These are phyloP conservation scores for Lamprologus sp. DNA, from an alignment of 2,113 vertebrate genomes.

Conservation along the genomic window DNA sequence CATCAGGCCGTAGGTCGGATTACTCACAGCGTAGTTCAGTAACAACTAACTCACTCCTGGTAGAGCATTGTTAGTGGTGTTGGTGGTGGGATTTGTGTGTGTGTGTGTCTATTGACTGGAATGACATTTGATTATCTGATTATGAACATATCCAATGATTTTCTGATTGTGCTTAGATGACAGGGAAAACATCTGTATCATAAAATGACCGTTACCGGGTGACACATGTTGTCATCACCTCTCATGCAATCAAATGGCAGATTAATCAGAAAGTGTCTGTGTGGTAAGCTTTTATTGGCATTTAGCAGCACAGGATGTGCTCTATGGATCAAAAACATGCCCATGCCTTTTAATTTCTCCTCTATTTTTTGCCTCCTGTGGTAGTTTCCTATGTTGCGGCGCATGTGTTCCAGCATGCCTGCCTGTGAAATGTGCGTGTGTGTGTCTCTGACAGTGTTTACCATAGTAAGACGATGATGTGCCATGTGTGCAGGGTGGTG, in stretches of 20 bases:
- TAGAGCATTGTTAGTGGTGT: constrained; percentile 14
- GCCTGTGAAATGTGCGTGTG: neutral
- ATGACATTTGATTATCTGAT: neutral
- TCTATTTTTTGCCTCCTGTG: neutral
- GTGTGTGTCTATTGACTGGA: neutral
- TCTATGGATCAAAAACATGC: neutral
- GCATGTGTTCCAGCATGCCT: neutral
- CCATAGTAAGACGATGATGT: constrained; percentile 20
- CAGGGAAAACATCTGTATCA: constrained; percentile 57
- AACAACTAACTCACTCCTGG: constrained; percentile 65
- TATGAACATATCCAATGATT: neutral
- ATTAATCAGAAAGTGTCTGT: neutral
- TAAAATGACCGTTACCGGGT: constrained; percentile 5
- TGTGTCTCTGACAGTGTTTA: neutral
- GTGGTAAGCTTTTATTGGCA: neutral
- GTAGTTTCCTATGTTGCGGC: neutral
- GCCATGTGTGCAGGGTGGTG: constrained; percentile 30
- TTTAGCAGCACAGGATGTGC: neutral
- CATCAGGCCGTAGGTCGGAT: constrained; percentile 21
- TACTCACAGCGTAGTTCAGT: constrained; percentile 59
- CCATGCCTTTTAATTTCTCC: neutral
- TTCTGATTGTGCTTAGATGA: neutral
- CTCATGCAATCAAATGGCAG: neutral
- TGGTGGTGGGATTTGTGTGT: constrained; percentile 16
- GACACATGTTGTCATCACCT: rapidly evolving